Evolutionary conservation across 2,888 invertebrate species (phyloP).

Genomic region (Theodoxus fluviatilis): DNA sequence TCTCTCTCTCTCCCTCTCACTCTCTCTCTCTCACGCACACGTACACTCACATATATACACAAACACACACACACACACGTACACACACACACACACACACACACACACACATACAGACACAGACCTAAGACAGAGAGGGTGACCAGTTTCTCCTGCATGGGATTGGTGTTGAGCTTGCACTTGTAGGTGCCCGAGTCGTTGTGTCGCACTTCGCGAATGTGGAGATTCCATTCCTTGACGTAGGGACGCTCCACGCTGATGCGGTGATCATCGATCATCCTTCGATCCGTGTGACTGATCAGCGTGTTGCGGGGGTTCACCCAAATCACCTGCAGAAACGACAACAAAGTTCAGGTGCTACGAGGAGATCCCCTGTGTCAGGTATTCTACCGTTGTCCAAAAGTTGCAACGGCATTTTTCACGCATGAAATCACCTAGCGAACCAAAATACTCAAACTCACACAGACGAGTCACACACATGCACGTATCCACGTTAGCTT

Average conservation of each 20-base stretch:
- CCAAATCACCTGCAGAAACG: conserved; percentile 57
- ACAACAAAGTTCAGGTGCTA: too few species aligned
- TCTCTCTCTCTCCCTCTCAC: neutral
- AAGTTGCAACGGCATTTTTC: too few species aligned
- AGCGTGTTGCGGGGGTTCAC: conserved; percentile 49
- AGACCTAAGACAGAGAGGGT: conserved; percentile 16
- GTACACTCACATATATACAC: neutral
- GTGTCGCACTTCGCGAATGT: conserved; percentile 51
- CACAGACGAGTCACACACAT: too few species aligned
- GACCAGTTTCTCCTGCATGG: conserved; percentile 51
- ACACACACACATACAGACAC: neutral
- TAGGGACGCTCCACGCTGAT: conserved; percentile 56
- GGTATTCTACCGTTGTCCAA: too few species aligned
- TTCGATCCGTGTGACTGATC: conserved; percentile 51
- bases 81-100: neutral
- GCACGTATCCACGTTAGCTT: too few species aligned
- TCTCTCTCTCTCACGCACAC: neutral
- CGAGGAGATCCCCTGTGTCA: too few species aligned
- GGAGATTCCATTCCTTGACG: conserved; percentile 57
- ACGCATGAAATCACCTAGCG: too few species aligned
- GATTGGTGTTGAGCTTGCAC: conserved; percentile 59
- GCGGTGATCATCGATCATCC: conserved; percentile 58
- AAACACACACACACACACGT: conserved; percentile 13
- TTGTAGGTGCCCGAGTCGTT: conserved; percentile 59
- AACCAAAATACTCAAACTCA: too few species aligned